Evolutionary conservation across 1,140 invertebrate genomes (phyloP), one percentile per base, ranked within the genome.

Genomic region (Drosophila sucinea): DNA sequence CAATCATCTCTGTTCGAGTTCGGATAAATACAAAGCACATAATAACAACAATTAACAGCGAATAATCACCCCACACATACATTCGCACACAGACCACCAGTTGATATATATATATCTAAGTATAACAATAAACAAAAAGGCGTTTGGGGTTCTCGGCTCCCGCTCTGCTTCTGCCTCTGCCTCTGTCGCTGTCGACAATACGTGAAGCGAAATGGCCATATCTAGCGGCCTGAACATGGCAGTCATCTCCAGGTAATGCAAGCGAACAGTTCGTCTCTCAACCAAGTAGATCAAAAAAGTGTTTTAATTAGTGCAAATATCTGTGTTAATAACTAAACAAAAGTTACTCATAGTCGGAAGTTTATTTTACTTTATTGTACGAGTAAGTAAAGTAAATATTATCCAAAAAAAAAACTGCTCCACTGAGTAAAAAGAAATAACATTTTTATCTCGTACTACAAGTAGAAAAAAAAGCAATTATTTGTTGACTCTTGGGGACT

Each of bases 221-320:
- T 67, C 67, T 51, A 60, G 67, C 68, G 69, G n/a, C 79, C 66
- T 63, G 77, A 75, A 67, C 56, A 90, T 90, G 82, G 78, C 90
- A 91, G 90, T 91, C 81, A 90, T 91, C 90, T 82, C 72, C 83
- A 91, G 90, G 90, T 91, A 91, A 91, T 87, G 65, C 82, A 85
- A 79, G 78, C 62, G 85, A 90, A 60, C 78, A 85, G 85, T 86
- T 89, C 81, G 57, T 55, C 33, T 38, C 65, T 8, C 17, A 38
- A 8, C 54, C 0, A 25, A 60, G 29, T 60, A 67, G 47, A 44
- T 56, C 35, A 27, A 61, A 74, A 74, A 32, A 65, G 35, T 7
- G 17, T 54, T 54, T 54, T 25, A 61, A 62, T 63, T 69, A 77
- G 69, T 77, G 79, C 33, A 67, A 74, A 67, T 11, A 68, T 32